Base-by-base conservation (phyloP, 1,140 invertebrate species). In the Penaeus vannamei region DNA sequence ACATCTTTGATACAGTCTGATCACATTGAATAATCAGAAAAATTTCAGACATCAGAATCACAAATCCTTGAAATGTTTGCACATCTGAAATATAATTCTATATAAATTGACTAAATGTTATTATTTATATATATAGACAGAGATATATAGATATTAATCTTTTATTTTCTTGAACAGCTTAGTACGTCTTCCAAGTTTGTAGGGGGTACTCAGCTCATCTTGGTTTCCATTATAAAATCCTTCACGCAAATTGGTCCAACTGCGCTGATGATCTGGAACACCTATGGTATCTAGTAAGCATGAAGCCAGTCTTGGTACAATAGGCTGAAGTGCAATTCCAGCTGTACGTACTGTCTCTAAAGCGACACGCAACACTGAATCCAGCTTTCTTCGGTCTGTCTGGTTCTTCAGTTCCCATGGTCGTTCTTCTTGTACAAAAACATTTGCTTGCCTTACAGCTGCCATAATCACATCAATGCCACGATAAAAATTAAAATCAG, bases 341-440 rank as follows among this genome's bases (percentile, higher is more conserved):
- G 95, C 95, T 46, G 97, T 95, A 92, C 97, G 94, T 32, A 97
- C 93, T 2, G 95, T 95, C 94, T 99, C 98, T 92, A 99, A 94
- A 72, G 96, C 95, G 23, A 99, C 92, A 92, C 96, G 96, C 85
- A 99, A 94, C 26, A 98, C 94, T 29, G 95, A 95, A 90, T 96
- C 94, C 19, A 99, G 92, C 91, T 92, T 90, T 93, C 81, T 93
- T 92, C 92, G 90, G 19, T 91, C 84, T n/a, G 92, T 72, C 19
- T 92, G 59, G 91, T 96, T 95, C n/a, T 94, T 94, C 77, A 99
- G 94, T 90, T 95, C 94, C 98, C 98, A 99, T 0, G 98, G 98
- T 93, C 96, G 95, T 86, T 96, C 94, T 12, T 95, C 93, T 91
- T 98, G 95, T 90, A 99, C 95, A 94, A 99, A 97, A 88, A 95